Percentiles rank a stretch among this genome's conserved stretches.
Conservation (phyloP, 2,797 vertebrate species). For the Macropus fuliginosus region DNA sequence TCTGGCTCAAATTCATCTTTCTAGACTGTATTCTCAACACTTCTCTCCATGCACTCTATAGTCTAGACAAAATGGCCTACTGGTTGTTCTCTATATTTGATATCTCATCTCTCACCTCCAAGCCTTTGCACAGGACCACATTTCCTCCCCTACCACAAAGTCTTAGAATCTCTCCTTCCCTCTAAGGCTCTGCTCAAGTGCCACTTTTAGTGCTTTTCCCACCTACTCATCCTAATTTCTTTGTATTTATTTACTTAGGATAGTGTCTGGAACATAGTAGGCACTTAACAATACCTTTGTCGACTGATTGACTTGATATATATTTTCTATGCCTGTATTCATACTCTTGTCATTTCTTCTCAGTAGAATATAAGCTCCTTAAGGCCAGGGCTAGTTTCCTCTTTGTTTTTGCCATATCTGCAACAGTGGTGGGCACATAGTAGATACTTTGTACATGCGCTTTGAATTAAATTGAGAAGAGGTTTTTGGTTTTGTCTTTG, state of each 20-base stretch:
- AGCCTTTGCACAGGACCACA: too few species aligned
- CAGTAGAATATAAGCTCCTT: not conserved
- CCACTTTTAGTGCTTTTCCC: not conserved
- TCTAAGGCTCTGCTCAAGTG: too few species aligned
- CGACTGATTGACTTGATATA: not conserved
- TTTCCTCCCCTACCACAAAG: too few species aligned
- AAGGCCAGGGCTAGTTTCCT: not conserved
- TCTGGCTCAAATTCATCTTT: not conserved
- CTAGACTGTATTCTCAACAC: not conserved
- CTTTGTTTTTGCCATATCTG: not conserved
- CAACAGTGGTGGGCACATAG: not conserved
- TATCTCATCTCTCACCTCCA: too few species aligned
- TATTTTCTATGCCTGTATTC: not conserved
- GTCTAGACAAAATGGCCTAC: too few species aligned
- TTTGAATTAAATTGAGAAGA: not conserved
- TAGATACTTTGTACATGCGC: not conserved
- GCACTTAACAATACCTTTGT: not conserved
- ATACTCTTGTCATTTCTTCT: not conserved
- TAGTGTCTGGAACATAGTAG: not conserved
- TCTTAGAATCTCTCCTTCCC: too few species aligned
- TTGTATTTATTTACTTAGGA: not conserved
- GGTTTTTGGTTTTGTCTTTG: not conserved
- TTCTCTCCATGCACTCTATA: not conserved
- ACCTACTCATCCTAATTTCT: not conserved
- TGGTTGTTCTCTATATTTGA: too few species aligned